Percentiles rank a stretch among this genome's conserved stretches.
Conservation (phyloP, 2,113 vertebrate species). For the Channa argus region DNA sequence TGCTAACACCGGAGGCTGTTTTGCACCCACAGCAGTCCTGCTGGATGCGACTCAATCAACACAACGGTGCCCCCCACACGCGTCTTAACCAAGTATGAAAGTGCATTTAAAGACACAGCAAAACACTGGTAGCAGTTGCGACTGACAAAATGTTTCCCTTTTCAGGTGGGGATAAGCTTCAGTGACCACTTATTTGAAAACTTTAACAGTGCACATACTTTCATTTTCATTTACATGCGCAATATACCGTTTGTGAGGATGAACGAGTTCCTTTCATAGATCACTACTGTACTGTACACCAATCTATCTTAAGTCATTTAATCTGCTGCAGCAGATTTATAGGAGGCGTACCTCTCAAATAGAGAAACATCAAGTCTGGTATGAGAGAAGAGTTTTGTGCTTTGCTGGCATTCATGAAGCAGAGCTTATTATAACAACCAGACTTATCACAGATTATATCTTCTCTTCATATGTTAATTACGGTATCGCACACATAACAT, state of each 20-base stretch:
- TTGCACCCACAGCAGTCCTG: conserved; percentile 67
- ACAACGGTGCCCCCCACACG: conserved; percentile 48
- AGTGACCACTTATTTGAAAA: conserved; percentile 9
- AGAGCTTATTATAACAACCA: conserved; percentile 3
- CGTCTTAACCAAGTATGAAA: conserved; percentile 47
- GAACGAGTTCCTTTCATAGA: conserved; percentile 5
- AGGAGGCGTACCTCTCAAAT: conserved; percentile 19
- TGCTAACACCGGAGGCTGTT: conserved; percentile 78
- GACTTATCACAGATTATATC: neutral
- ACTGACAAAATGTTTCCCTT: conserved; percentile 41
- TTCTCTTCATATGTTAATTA: neutral
- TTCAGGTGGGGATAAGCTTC: neutral
- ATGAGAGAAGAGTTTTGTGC: conserved; percentile 3
- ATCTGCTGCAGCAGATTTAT: conserved; percentile 39
- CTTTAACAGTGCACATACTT: neutral
- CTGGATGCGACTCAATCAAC: conserved; percentile 77
- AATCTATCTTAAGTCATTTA: conserved; percentile 43
- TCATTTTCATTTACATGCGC: conserved; percentile 6
- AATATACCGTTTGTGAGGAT: conserved; percentile 1
- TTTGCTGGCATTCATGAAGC: conserved; percentile 29
- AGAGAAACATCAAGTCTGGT: conserved; percentile 26
- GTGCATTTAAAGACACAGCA: conserved; percentile 39
- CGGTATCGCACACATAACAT: neutral
- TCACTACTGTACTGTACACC: neutral
- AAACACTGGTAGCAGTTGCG: conserved; percentile 32